Percentiles rank a stretch among this genome's conserved stretches.
These are phyloP conservation scores for Drosophila tristis DNA, from an alignment of 1,140 invertebrate genomes.

Conservation along the genomic window DNA sequence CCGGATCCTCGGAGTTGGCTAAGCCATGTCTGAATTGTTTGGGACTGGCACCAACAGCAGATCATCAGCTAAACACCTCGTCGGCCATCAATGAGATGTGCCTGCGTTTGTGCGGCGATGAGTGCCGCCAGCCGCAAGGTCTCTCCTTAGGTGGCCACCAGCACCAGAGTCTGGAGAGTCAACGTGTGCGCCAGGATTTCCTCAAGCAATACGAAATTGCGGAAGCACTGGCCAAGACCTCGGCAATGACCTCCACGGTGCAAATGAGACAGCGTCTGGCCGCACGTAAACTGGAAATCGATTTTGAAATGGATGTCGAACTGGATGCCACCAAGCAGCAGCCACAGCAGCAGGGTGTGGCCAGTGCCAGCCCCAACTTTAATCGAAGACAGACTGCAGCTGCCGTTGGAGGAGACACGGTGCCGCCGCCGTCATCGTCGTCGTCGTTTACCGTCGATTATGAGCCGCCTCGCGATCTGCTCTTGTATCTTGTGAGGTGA, in stretches of 20 bases:
- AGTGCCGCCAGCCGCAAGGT: conserved; percentile 61
- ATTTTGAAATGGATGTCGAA: conserved; percentile 71
- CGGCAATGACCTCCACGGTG: conserved; percentile 86
- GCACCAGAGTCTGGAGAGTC: background rate
- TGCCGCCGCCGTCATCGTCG: conserved; percentile 37
- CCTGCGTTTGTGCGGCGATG: conserved; percentile 63
- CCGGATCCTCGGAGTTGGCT: conserved; percentile 28
- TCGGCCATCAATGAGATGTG: conserved; percentile 77
- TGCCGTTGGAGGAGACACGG: conserved; percentile 50
- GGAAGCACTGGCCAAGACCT: conserved; percentile 86
- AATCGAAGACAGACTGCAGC: conserved; percentile 31
- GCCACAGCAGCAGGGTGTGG: conserved; percentile 11
- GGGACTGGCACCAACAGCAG: conserved; percentile 15
- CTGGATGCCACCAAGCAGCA: conserved; percentile 35
- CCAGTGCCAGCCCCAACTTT: conserved; percentile 44
- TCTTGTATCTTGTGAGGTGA: conserved; percentile 88
- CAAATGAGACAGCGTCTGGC: conserved; percentile 85
- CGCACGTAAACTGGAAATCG: conserved; percentile 85
- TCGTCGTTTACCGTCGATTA: conserved; percentile 77
- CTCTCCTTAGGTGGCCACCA: conserved; percentile 61
- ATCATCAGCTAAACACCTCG: conserved; percentile 19
- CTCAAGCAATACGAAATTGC: conserved; percentile 85
- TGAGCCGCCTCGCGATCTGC: conserved; percentile 87
- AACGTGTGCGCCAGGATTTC: conserved; percentile 77
- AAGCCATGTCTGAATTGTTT: conserved; percentile 68